A percentile compares a stretch with the other conserved stretches of the same genome.
phyloP scores from a whole-genome alignment of 2,888 invertebrate species.

The Crocallis elinguaria region DNA sequence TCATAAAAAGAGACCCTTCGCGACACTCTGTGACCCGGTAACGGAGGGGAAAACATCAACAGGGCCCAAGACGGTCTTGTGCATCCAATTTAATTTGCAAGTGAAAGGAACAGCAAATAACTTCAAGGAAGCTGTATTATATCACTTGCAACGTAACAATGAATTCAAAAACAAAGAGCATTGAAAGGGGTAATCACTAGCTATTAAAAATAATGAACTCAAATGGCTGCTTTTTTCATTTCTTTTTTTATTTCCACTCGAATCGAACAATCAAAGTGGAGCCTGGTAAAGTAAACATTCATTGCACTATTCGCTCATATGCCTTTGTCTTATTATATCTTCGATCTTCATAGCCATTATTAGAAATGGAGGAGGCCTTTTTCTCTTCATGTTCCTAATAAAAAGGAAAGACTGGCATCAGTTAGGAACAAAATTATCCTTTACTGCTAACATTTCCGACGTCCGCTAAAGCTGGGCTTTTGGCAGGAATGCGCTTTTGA shows the following conservation, averaged over 20 bases:
- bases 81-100: constrained; percentile 34
- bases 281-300: background rate
- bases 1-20: constrained; percentile 57
- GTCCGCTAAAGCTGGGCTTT: constrained; percentile 14
- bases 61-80: constrained; percentile 19
- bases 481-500: constrained; percentile 20
- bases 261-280: background rate
- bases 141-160: background rate
- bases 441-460: constrained; percentile 10
- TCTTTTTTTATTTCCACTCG: background rate
- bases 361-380: constrained; percentile 18
- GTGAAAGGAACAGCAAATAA: constrained; percentile 23
- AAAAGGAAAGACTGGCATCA: constrained; percentile 17
- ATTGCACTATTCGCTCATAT: constrained; percentile 10
- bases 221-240: background rate
- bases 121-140: background rate
- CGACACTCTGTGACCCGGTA: constrained; percentile 33
- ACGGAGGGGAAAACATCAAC: constrained; percentile 34
- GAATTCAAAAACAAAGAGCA: no score
- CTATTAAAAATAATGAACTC: constrained; percentile 3
- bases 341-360: constrained; percentile 25
- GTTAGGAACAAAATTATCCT: constrained; percentile 22
- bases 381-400: constrained; percentile 18
- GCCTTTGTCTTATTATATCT: constrained; percentile 9
- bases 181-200: background rate